Conservation (phyloP, 2,113 vertebrate species). For the Aptenodytes patagonicus region DNA sequence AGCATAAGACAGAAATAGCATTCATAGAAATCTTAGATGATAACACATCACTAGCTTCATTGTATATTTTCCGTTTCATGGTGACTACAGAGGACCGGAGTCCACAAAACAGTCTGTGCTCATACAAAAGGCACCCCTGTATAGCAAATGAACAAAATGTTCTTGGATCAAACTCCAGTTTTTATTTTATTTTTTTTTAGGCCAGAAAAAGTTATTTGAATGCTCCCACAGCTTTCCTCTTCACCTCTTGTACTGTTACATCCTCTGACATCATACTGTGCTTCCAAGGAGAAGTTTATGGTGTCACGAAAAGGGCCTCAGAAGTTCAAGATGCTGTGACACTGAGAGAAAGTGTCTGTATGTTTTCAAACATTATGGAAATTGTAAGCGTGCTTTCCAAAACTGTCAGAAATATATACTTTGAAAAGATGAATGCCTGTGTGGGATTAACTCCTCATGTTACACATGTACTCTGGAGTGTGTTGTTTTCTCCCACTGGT, state of each 20-base stretch:
- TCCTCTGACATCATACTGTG: slow-evolving; percentile 67
- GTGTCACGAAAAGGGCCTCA: slow-evolving; percentile 60
- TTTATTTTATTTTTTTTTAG: slow-evolving; percentile 69
- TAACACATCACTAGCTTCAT: slow-evolving; percentile 71
- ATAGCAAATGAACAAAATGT: slow-evolving; percentile 74
- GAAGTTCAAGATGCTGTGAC: slow-evolving; percentile 58
- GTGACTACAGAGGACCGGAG: slow-evolving; percentile 68
- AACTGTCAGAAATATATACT: slow-evolving; percentile 51
- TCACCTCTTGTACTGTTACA: slow-evolving; percentile 56
- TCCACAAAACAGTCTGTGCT: slow-evolving; percentile 70
- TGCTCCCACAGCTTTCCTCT: slow-evolving; percentile 73
- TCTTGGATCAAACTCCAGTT: slow-evolving; percentile 65
- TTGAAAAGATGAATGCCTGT: slow-evolving; percentile 63
- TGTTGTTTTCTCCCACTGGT: slow-evolving; percentile 47
- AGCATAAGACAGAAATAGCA: slow-evolving; percentile 74
- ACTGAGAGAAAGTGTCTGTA: slow-evolving; percentile 54
- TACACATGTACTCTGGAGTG: slow-evolving; percentile 57
- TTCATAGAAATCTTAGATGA: slow-evolving; percentile 75
- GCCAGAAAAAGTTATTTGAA: slow-evolving; percentile 70
- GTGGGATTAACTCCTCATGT: slow-evolving; percentile 71
- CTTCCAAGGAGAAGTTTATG: slow-evolving; percentile 65
- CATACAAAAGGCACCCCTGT: slow-evolving; percentile 69
- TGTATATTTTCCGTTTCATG: slow-evolving; percentile 69
- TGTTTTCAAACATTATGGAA: slow-evolving; percentile 70
- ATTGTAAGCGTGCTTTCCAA: slow-evolving; percentile 42